Conservation (phyloP, 1,140 invertebrate species). For the Limonius californicus region DNA sequence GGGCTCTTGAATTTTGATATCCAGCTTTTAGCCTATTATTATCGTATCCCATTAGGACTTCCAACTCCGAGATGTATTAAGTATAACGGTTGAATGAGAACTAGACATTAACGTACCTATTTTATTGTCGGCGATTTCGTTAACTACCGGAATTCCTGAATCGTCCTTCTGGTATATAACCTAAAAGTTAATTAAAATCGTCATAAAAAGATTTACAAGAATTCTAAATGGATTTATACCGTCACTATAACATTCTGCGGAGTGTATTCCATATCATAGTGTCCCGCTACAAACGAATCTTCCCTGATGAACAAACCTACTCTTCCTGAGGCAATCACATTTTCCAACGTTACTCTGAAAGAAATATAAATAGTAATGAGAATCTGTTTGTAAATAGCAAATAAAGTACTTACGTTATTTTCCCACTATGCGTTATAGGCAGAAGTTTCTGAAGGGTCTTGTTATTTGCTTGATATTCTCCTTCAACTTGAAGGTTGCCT, state of each 20-base stretch:
- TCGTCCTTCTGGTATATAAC: neutral
- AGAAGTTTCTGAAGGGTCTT: conserved; percentile 31
- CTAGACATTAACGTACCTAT: conserved; percentile 2
- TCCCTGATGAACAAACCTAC: conserved; percentile 34
- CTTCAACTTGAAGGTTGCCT: conserved; percentile 33
- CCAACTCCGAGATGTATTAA: too few relatives aligned
- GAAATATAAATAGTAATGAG: neutral
- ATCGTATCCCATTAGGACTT: too few relatives aligned
- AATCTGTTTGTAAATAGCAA: neutral
- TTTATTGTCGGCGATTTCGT: neutral
- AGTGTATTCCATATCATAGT: conserved; percentile 36
- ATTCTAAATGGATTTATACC: conserved; percentile 30
- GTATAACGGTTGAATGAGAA: too few relatives aligned
- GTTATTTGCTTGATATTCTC: conserved; percentile 38
- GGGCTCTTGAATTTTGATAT: too few relatives aligned
- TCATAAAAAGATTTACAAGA: neutral
- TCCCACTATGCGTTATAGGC: conserved; percentile 34
- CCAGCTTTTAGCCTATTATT: too few relatives aligned
- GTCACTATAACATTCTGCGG: conserved; percentile 27
- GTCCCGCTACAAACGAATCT: conserved; percentile 38
- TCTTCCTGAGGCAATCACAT: conserved; percentile 28
- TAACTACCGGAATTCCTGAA: neutral
- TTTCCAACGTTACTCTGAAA: conserved; percentile 16
- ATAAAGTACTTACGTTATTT: conserved; percentile 28
- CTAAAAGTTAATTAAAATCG: neutral